These are phyloP conservation scores for Sipha maydis DNA, from an alignment of 2,888 invertebrate species.

Conservation along the genomic window DNA sequence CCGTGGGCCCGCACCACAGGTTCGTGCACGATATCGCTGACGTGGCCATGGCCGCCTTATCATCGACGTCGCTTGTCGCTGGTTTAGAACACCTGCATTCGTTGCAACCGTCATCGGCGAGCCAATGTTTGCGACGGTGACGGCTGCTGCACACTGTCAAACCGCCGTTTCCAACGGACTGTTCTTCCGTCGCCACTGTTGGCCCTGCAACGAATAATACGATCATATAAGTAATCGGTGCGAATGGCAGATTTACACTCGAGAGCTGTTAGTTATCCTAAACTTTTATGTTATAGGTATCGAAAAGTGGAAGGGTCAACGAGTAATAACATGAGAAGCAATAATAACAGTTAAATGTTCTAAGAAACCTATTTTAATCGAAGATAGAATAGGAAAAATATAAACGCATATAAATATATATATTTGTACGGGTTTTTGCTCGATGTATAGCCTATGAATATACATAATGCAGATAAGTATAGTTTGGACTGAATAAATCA, in stretches of 20 bases:
- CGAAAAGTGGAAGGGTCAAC: background rate
- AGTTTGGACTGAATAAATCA: too few species aligned
- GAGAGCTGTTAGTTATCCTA: background rate
- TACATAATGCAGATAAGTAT: too few species aligned
- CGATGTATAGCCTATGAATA: too few species aligned
- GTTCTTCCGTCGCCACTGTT: background rate
- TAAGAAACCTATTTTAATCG: too few species aligned
- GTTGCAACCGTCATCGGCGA: conserved; percentile 44
- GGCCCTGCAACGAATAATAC: background rate
- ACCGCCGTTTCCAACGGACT: background rate
- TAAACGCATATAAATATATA: too few species aligned
- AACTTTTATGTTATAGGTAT: background rate
- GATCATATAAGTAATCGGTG: background rate
- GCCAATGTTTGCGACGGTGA: conserved; percentile 26
- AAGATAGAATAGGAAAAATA: too few species aligned
- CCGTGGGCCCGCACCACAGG: conserved; percentile 66
- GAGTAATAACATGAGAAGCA: background rate
- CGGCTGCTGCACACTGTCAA: background rate
- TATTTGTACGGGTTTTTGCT: too few species aligned
- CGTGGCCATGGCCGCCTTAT: conserved; percentile 67
- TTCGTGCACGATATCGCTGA: conserved; percentile 64
- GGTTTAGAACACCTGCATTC: conserved; percentile 45
- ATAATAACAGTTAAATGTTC: background rate
- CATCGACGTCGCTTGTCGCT: conserved; percentile 66
- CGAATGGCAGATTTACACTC: background rate